phyloP scores from a whole-genome alignment of 2,113 vertebrate species.

The Talpa occidentalis region DNA sequence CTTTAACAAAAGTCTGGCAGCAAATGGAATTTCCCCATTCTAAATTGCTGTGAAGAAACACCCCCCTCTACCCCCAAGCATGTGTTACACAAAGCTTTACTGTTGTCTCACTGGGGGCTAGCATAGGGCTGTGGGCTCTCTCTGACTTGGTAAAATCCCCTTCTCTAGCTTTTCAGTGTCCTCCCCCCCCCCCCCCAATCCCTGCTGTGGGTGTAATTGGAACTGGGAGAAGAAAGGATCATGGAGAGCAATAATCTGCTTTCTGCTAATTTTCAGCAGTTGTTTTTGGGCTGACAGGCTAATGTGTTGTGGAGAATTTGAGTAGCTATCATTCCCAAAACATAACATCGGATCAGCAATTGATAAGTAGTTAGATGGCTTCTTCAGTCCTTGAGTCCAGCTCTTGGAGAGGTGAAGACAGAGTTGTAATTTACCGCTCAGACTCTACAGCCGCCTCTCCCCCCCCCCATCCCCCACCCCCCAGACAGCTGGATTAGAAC shows the following conservation, averaged over 20 bases:
- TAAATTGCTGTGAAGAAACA: conserved; percentile 39
- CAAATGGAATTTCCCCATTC: conserved; percentile 49
- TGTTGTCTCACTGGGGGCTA: conserved; percentile 62
- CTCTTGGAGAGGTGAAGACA: neutral
- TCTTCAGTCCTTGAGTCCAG: neutral
- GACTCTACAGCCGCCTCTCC: neutral
- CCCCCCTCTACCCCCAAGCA: neutral
- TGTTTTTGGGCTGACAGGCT: neutral
- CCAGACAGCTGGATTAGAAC: neutral
- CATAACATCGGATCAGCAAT: neutral
- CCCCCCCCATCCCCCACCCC: too few relatives aligned
- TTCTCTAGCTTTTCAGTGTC: neutral
- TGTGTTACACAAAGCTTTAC: conserved; percentile 64
- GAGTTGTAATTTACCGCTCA: neutral
- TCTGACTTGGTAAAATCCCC: neutral
- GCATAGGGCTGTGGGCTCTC: conserved; percentile 36
- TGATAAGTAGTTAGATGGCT: neutral
- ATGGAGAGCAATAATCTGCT: neutral
- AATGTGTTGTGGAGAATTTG: neutral
- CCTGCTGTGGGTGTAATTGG: neutral
- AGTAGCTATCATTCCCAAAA: neutral
- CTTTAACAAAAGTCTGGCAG: conserved; percentile 72
- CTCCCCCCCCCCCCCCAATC: neutral
- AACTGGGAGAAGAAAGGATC: neutral
- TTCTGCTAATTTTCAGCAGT: conserved; percentile 35